Evolutionary conservation across 2,888 invertebrate species (phyloP), one percentile per base, ranked within the genome.

Genomic region (Taenaris catops): DNA sequence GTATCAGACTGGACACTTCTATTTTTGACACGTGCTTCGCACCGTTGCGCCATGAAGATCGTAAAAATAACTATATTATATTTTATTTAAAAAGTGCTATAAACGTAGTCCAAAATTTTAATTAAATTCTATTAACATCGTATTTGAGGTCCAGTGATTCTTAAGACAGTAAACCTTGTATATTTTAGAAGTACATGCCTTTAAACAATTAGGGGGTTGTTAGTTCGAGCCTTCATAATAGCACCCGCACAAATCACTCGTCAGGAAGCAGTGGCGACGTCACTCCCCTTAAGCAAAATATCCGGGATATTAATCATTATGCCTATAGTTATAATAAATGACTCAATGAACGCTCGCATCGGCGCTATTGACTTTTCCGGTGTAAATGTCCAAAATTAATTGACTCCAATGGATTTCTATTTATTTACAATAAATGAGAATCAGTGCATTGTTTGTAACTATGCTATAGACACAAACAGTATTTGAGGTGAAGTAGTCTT

Each of bases 291-390:
- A 58, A 53, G 56, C 61, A 62, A 63, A 68, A 66, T 76, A 75
- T 76, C 74, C 81, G 73, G 76, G 71, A 74, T 75, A 79, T 80
- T 75, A 81, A 80, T 83, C 78, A 81, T 73, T 66, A 63, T 53
- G 51, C 56, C 67, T 62, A 64, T 72, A 73, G 70, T 72, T 66
- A 73, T 63, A 63, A 73, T 72, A 69, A 72, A 73, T 75, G 64
- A 73, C 65, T 70, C 74, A 76, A 76, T 76, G 73, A 72, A 63
- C 67, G 64, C 63, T 66, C 64, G 53, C 57, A 49, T 53, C 56
- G 46, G 49, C 58, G 53, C 65, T 70, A 72, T 78, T 67, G 65
- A 65, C 66, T 73, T 72, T 76, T 74, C 75, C 73, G 70, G 69
- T 68, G 59, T 58, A 64, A 72, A 78, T 72, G 58, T 51, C 52